phyloP scores from a whole-genome alignment of 2,113 vertebrate genomes.

The Hucho hucho region DNA sequence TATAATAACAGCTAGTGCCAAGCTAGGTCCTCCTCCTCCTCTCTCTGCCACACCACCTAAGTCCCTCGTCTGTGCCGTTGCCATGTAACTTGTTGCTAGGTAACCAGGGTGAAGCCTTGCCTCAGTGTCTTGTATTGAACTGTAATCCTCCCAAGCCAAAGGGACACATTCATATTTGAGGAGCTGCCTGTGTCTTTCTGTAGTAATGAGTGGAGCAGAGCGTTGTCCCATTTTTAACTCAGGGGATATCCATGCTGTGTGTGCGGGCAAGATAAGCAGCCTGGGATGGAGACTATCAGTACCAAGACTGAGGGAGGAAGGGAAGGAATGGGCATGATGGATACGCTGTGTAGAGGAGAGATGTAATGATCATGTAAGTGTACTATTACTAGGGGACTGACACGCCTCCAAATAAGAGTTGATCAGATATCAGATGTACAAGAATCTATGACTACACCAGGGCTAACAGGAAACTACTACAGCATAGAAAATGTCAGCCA shows the following conservation, averaged over 20 bases:
- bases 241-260: no score
- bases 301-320: not conserved
- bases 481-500: not conserved
- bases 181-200: not conserved
- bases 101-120: conserved; percentile 44
- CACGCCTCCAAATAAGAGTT: not conserved
- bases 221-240: no score
- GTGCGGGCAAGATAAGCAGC: not conserved
- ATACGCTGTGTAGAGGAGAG: not conserved
- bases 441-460: not conserved
- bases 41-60: conserved; percentile 23
- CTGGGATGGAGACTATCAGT: not conserved
- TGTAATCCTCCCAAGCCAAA: not conserved
- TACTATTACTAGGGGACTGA: not conserved
- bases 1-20: not conserved
- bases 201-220: not conserved
- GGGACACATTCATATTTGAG: not conserved
- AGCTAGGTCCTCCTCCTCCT: conserved; percentile 27
- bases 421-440: not conserved
- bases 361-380: not conserved
- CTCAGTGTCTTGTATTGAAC: not conserved
- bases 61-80: conserved; percentile 32
- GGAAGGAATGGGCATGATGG: no score
- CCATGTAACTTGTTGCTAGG: conserved; percentile 65
- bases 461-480: not conserved